Percentiles rank a stretch among this genome's conserved stretches.
Conservation (phyloP, 2,888 invertebrate species). For the Tupiocoris notatus region DNA sequence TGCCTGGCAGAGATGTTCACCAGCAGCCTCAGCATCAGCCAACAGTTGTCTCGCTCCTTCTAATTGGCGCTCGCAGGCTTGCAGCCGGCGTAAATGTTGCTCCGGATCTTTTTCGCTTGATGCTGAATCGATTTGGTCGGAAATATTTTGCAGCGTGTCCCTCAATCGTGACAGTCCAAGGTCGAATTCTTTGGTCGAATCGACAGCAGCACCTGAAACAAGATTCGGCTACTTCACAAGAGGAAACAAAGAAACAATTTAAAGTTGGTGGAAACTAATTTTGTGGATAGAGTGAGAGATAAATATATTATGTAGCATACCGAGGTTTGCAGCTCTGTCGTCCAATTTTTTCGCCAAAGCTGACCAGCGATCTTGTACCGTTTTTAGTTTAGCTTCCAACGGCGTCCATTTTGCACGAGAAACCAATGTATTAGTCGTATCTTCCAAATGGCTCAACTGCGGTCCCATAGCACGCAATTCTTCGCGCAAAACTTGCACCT, state of each 20-base stretch:
- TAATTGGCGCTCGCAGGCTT: slow-evolving; percentile 68
- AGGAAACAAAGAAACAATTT: too few species aligned
- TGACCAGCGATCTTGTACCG: slow-evolving; percentile 63
- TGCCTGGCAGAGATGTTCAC: slow-evolving; percentile 74
- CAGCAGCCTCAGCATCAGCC: slow-evolving; percentile 86
- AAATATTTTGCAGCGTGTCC: slow-evolving; percentile 83
- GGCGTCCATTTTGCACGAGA: slow-evolving; percentile 30
- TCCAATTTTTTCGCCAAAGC: slow-evolving; percentile 68
- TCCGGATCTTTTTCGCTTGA: slow-evolving; percentile 74
- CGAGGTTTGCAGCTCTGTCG: slow-evolving; percentile 82
- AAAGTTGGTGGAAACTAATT: too few species aligned
- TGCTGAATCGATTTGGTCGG: slow-evolving; percentile 81
- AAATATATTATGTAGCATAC: slow-evolving; percentile 54
- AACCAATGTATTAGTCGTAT: slow-evolving; percentile 20
- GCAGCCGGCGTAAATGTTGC: slow-evolving; percentile 79
- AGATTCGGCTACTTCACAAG: too few species aligned
- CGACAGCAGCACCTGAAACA: slow-evolving; percentile 83
- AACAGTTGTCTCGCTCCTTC: slow-evolving; percentile 85
- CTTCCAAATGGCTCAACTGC: slow-evolving; percentile 73
- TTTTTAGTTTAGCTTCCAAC: slow-evolving; percentile 65
- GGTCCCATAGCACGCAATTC: slow-evolving; percentile 93
- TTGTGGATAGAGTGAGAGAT: neutral
- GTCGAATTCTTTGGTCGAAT: slow-evolving; percentile 90
- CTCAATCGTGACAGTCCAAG: slow-evolving; percentile 78
- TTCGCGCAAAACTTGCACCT: slow-evolving; percentile 83